These are phyloP conservation scores for Sitobion miscanthi DNA, from an alignment of 1,140 invertebrate genomes.

Conservation along the genomic window DNA sequence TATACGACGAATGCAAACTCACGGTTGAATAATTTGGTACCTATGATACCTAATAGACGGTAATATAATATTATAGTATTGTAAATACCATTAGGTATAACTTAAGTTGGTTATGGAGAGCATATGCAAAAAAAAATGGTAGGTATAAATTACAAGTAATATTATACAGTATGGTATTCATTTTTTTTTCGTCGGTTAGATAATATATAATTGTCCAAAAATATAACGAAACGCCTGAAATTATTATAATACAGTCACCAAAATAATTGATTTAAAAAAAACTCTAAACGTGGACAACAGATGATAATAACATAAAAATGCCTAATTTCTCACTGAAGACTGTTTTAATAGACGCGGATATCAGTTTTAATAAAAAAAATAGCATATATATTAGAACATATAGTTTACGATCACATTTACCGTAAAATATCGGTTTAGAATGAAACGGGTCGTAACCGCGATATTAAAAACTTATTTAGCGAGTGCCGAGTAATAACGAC, in stretches of 20 bases:
- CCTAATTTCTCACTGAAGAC: neutral
- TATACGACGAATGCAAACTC: neutral
- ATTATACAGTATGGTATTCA: too few relatives aligned
- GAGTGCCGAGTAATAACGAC: neutral
- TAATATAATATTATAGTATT: too few relatives aligned
- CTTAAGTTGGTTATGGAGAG: too few relatives aligned
- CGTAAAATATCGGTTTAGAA: conserved; percentile 15
- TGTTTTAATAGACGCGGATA: neutral
- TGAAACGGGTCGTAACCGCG: conserved; percentile 3
- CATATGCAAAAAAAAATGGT: too few relatives aligned
- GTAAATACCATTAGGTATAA: too few relatives aligned
- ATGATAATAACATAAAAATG: neutral
- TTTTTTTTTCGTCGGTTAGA: too few relatives aligned
- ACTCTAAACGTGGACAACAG: neutral
- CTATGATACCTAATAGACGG: too few relatives aligned
- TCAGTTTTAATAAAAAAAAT: neutral
- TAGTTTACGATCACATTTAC: neutral
- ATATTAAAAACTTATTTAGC: conserved; percentile 29
- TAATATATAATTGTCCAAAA: neutral
- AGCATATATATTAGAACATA: neutral
- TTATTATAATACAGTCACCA: too few relatives aligned
- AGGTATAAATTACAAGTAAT: too few relatives aligned
- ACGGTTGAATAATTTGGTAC: neutral
- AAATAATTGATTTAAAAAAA: neutral
- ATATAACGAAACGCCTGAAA: neutral